A percentile compares a stretch with the other conserved stretches of the same genome.
phyloP scores from a whole-genome alignment of 2,888 invertebrate species.

The Harmothoe impar region DNA sequence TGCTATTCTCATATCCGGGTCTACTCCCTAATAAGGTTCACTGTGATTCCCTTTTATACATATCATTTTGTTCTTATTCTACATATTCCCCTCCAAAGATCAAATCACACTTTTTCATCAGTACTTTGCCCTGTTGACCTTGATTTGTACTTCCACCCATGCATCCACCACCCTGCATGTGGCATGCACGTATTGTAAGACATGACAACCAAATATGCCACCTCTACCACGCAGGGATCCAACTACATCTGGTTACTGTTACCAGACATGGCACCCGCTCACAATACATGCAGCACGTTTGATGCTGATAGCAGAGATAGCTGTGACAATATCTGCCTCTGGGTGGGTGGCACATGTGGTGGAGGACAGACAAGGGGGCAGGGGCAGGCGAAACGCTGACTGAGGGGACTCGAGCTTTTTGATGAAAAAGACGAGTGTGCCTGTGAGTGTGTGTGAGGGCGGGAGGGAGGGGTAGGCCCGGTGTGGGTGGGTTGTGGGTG shows the following conservation, averaged over 20 bases:
- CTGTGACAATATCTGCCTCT: not conserved
- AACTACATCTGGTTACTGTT: not conserved
- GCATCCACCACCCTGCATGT: not conserved
- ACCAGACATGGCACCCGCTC: not conserved
- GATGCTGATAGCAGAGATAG: not conserved
- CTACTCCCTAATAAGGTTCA: too few relatives aligned
- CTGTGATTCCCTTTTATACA: too few relatives aligned
- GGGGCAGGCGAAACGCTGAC: not conserved
- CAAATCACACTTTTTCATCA: too few relatives aligned
- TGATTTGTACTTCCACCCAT: too few relatives aligned
- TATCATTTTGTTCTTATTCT: too few relatives aligned
- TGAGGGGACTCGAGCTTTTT: not conserved
- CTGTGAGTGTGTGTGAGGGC: not conserved
- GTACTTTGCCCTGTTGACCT: too few relatives aligned
- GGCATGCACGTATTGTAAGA: not conserved
- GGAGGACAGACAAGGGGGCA: not conserved
- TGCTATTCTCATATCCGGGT: too few relatives aligned
- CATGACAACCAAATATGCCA: not conserved
- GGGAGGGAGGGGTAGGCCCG: conserved; percentile 16
- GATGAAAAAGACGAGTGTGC: too few relatives aligned
- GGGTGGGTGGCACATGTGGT: not conserved
- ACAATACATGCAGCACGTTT: not conserved
- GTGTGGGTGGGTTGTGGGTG: not conserved
- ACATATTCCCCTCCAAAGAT: too few relatives aligned
- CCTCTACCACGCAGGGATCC: not conserved